A percentile compares a stretch with the other conserved stretches of the same genome.
Evolutionary conservation across 1,140 invertebrate species (phyloP).

Genomic region (Drosophila lini): DNA sequence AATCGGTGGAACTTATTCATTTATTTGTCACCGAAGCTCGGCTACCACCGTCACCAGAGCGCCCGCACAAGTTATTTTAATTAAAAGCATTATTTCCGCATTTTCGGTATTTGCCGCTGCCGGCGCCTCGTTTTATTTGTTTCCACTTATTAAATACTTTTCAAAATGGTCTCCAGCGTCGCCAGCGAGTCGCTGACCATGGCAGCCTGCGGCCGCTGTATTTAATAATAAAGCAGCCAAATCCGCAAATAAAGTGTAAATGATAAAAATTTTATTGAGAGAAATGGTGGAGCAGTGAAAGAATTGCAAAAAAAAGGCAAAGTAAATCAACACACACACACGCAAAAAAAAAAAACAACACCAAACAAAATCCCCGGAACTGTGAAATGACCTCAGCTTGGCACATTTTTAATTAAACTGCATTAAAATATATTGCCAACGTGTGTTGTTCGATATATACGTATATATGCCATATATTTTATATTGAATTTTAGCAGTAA

Average conservation of each 20-base stretch:
- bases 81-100: conserved; percentile 53
- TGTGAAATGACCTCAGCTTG: conserved; percentile 54
- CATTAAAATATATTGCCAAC: conserved; percentile 60
- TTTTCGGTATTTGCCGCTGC: conserved; percentile 38
- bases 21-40: not conserved
- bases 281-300: conserved; percentile 1
- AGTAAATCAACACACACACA: conserved; percentile 26
- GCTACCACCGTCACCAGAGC: not conserved
- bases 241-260: conserved; percentile 71
- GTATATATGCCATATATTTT: conserved; percentile 29
- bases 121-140: conserved; percentile 30
- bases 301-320: conserved; percentile 1
- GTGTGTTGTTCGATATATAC: conserved; percentile 24
- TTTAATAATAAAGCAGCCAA: conserved; percentile 70
- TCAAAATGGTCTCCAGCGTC: conserved; percentile 49
- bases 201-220: conserved; percentile 40
- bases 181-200: conserved; percentile 27
- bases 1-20: conserved; percentile 7
- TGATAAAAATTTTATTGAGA: conserved; percentile 36
- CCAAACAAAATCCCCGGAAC: conserved; percentile 46
- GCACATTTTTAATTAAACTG: conserved; percentile 73
- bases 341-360: conserved; percentile 12
- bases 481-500: conserved; percentile 45
- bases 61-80: conserved; percentile 58
- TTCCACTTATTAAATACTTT: conserved; percentile 51